Evolutionary conservation across 2,888 invertebrate genomes (phyloP).

Genomic region (Netelia fuscicornis): DNA sequence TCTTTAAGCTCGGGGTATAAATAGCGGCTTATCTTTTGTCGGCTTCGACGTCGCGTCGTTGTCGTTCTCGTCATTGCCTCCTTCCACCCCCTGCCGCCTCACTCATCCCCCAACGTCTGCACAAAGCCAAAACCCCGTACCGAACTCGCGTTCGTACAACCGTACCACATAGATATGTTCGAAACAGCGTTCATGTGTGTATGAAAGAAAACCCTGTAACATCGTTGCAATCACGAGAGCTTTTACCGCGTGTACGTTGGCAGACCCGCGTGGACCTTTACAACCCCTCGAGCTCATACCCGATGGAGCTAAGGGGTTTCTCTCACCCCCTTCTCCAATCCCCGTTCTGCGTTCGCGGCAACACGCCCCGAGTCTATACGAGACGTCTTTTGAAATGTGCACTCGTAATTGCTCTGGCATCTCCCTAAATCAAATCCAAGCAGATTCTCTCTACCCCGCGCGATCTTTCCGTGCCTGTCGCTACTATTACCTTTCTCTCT

Average conservation of each 20-base stretch:
- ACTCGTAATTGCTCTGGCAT: conserved; percentile 83
- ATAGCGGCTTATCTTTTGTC: conserved; percentile 84
- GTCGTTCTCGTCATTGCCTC: conserved; percentile 56
- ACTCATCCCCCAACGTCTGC: conserved; percentile 26
- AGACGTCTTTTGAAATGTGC: conserved; percentile 80
- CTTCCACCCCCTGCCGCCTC: conserved; percentile 17
- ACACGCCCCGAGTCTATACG: conserved; percentile 49
- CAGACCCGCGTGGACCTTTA: conserved; percentile 57
- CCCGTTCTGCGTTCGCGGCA: not conserved
- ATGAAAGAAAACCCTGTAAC: conserved; percentile 44
- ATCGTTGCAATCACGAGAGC: conserved; percentile 59
- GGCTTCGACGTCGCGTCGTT: conserved; percentile 78
- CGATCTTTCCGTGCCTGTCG: conserved; percentile 4
- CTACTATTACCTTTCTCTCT: not conserved
- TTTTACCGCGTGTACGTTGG: conserved; percentile 41
- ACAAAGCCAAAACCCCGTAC: conserved; percentile 65
- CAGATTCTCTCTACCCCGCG: conserved; percentile 12
- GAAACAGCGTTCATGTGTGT: conserved; percentile 1
- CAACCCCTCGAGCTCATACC: conserved; percentile 56
- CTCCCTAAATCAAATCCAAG: conserved; percentile 76
- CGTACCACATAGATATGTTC: conserved; percentile 38
- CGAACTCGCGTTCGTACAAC: conserved; percentile 65
- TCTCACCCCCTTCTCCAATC: conserved; percentile 24
- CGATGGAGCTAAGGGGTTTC: conserved; percentile 64
- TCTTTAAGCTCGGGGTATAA: conserved; percentile 82